Evolutionary conservation across 2,888 invertebrate species (phyloP), one percentile per base, ranked within the genome.

Genomic region (Xestoiulus laeticollis): DNA sequence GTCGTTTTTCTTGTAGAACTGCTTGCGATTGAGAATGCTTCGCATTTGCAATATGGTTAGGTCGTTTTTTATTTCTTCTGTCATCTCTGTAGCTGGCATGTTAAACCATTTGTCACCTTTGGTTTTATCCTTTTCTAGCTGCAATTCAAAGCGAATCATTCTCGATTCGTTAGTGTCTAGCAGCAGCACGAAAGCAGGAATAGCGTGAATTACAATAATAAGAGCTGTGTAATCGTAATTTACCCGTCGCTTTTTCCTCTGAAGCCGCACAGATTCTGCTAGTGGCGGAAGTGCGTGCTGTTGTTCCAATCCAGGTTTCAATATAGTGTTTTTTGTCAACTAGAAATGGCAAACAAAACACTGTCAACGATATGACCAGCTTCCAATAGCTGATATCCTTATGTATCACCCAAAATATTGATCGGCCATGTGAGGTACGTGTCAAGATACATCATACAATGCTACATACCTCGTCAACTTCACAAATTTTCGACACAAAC

Each of bases 1-100:
- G 91, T 97, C 97, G 91, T 97, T 97, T 91, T 96, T 96, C 92
- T 98, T 98, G 93, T 99, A 99, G 93, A 98, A 99, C 90, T 95
- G 95, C 92, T 98, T 98, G 0, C 98, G 97, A 93, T 99, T 96
- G 16, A 99, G 92, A 0, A 94, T 96, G 0, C 96, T 96, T 90
- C 99, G 94, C 98, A 99, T 98, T 92, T 97, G 96, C 0, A 99
- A 93, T 16, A 98, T 93, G 93, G 96, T 95, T 16, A 99, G 93
- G 92, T 99, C 98, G 91, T 95, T 95, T 92, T 95, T 96, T 85
- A 96, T 92, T 91, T 98, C 98, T 43, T 97, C 96, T 0, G 97
- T 98, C 90, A 98, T 92, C 92, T 98, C 98, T 19, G 96, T 95
- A 0, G 97, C 96, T 16, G 96, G 95, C 93, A 99, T 93, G 91